Percentiles rank a stretch among this genome's conserved stretches.
phyloP scores from a whole-genome alignment of 2,113 vertebrate species.

The Alouatta palliata region DNA sequence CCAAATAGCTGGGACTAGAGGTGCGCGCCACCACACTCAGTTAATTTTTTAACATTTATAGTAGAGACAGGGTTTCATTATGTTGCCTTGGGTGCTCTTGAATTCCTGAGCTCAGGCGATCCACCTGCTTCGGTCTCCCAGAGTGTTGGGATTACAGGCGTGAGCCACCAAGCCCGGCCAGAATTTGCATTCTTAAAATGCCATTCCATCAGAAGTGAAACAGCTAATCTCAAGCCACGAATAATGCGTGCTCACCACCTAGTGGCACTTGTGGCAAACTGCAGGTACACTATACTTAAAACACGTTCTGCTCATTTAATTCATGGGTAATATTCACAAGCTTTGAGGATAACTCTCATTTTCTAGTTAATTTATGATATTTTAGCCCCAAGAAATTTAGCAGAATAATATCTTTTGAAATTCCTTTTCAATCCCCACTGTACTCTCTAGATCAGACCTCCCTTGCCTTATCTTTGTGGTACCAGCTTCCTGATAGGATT shows the following conservation, averaged over 20 bases:
- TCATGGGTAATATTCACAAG: not conserved
- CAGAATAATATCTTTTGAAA: not conserved
- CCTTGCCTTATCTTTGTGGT: not conserved
- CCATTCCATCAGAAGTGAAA: not conserved
- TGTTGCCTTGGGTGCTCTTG: too few species aligned
- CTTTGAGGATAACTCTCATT: not conserved
- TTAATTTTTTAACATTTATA: too few species aligned
- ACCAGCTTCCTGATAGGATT: not conserved
- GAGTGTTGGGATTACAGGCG: too few species aligned
- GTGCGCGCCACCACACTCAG: too few species aligned
- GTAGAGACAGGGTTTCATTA: too few species aligned
- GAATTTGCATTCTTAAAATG: slow-evolving; percentile 37
- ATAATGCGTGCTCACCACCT: slow-evolving; percentile 71
- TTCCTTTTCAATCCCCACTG: not conserved
- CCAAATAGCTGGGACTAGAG: too few species aligned
- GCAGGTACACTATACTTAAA: not conserved
- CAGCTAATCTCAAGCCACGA: not conserved
- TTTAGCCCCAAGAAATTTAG: not conserved
- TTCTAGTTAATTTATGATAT: not conserved
- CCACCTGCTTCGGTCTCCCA: too few species aligned
- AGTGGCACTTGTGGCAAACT: slow-evolving; percentile 57
- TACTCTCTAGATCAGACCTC: not conserved
- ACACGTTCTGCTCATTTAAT: not conserved
- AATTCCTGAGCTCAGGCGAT: too few species aligned
- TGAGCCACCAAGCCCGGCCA: too few species aligned